A percentile compares a stretch with the other conserved stretches of the same genome.
Evolutionary conservation across 2,888 invertebrate genomes (phyloP).

Genomic region (Ephialtes manifestator): DNA sequence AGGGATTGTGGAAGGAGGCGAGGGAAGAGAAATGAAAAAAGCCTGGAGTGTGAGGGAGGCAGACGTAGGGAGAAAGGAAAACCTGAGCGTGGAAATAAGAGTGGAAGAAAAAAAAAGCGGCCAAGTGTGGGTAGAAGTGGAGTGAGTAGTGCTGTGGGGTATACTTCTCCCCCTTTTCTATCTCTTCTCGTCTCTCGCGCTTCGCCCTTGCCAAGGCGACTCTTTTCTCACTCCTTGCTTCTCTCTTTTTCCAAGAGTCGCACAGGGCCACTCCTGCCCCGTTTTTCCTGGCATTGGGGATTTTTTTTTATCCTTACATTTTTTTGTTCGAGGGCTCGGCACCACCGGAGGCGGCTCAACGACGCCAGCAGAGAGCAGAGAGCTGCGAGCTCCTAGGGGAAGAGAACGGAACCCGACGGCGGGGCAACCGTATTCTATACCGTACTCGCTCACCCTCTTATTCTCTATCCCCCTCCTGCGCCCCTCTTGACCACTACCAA

Average conservation of each 20-base stretch:
- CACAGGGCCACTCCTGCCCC: constrained; percentile 78
- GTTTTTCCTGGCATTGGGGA: constrained; percentile 80
- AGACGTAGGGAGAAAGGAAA: constrained; percentile 58
- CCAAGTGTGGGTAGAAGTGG: constrained; percentile 57
- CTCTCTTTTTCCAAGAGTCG: constrained; percentile 54
- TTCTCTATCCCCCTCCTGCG: constrained; percentile 22
- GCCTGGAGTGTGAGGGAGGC: constrained; percentile 69
- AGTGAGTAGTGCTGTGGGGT: constrained; percentile 63
- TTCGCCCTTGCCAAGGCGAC: constrained; percentile 54
- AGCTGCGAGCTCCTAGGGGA: constrained; percentile 27
- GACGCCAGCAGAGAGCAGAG: constrained; percentile 63
- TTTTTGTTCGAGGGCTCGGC: constrained; percentile 78
- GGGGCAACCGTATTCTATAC: constrained; percentile 33
- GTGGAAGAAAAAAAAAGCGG: constrained; percentile 52
- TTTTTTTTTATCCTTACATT: constrained; percentile 57
- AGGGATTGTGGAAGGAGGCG: constrained; percentile 62
- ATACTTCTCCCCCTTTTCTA: constrained; percentile 72
- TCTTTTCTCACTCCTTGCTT: constrained; percentile 44
- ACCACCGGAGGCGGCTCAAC: constrained; percentile 63
- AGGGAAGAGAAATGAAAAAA: constrained; percentile 59
- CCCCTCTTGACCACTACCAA: constrained; percentile 65
- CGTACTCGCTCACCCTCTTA: constrained; percentile 40
- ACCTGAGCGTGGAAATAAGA: constrained; percentile 67
- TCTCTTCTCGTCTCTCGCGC: constrained; percentile 51
- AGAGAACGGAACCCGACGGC: constrained; percentile 37